These are phyloP conservation scores for Belgica antarctica DNA, from an alignment of 2,888 invertebrate genomes.

Conservation along the genomic window DNA sequence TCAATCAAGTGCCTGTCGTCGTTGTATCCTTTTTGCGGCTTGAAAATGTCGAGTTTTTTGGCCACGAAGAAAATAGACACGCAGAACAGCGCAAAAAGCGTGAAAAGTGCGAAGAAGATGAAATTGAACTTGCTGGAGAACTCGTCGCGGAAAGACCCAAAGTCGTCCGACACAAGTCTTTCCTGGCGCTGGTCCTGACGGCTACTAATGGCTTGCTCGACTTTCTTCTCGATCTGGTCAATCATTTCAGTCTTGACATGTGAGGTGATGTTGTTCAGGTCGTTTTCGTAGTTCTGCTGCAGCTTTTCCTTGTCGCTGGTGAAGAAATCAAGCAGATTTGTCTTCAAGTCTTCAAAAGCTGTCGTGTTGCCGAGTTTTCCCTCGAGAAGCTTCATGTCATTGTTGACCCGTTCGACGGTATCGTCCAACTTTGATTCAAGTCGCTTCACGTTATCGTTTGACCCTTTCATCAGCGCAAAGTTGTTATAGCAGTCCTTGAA, in stretches of 20 bases:
- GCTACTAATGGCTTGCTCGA: background rate
- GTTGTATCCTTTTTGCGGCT: background rate
- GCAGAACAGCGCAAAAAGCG: background rate
- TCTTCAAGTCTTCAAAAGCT: constrained; percentile 22
- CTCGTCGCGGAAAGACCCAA: background rate
- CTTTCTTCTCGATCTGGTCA: constrained; percentile 19
- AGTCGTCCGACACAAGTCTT: background rate
- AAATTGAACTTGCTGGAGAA: constrained; percentile 16
- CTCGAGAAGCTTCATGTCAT: constrained; percentile 31
- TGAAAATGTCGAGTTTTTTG: background rate
- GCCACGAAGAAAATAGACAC: background rate
- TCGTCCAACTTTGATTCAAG: constrained; percentile 13
- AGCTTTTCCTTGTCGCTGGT: constrained; percentile 10
- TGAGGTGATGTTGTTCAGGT: constrained; percentile 30
- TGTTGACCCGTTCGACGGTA: background rate
- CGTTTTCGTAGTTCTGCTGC: constrained; percentile 6
- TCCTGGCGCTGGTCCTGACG: constrained; percentile 1
- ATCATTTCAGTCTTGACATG: background rate
- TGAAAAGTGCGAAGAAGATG: constrained; percentile 15
- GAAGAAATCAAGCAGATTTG: constrained; percentile 30
- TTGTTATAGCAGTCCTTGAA: constrained; percentile 34
- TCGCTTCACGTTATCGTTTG: background rate
- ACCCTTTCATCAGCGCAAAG: constrained; percentile 30
- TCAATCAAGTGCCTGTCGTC: constrained; percentile 29
- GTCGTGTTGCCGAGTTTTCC: constrained; percentile 26